Evolutionary conservation across 2,797 vertebrate species (phyloP).

Genomic region (Microctenopoma steveboyesi): DNA sequence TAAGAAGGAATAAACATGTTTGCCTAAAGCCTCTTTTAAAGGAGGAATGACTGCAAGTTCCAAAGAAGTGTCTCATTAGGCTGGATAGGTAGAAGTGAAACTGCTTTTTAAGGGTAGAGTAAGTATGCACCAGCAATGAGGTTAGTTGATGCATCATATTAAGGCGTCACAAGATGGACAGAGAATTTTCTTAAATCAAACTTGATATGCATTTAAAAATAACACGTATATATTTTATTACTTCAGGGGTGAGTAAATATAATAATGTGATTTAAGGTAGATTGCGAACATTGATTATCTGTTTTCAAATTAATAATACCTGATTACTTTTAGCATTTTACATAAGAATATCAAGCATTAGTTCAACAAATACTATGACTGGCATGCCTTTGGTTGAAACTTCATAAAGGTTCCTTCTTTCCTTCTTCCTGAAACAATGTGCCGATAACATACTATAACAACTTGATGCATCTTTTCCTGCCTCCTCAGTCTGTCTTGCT

Average conservation of each 20-base stretch:
- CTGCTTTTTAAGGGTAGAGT: not conserved
- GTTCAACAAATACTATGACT: not conserved
- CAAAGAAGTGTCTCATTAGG: slow-evolving; percentile 44
- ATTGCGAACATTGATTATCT: not conserved
- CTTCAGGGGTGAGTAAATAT: not conserved
- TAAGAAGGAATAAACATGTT: slow-evolving; percentile 37
- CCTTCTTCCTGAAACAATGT: not conserved
- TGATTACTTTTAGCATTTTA: not conserved
- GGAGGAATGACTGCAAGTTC: slow-evolving; percentile 4
- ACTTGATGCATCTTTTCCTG: not conserved
- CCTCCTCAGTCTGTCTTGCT: not conserved
- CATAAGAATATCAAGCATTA: not conserved
- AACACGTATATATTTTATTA: not conserved
- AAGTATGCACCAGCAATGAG: not conserved
- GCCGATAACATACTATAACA: not conserved
- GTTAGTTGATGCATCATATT: slow-evolving; percentile 4
- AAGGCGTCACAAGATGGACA: not conserved
- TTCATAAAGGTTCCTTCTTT: not conserved
- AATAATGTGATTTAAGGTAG: not conserved
- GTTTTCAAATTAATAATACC: not conserved
- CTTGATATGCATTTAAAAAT: not conserved
- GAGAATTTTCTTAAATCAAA: not conserved
- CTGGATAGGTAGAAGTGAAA: not conserved
- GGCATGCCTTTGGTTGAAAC: not conserved
- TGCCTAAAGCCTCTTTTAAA: slow-evolving; percentile 43